Conservation (phyloP, 2,888 invertebrate species). For the Punctoribates punctum region DNA sequence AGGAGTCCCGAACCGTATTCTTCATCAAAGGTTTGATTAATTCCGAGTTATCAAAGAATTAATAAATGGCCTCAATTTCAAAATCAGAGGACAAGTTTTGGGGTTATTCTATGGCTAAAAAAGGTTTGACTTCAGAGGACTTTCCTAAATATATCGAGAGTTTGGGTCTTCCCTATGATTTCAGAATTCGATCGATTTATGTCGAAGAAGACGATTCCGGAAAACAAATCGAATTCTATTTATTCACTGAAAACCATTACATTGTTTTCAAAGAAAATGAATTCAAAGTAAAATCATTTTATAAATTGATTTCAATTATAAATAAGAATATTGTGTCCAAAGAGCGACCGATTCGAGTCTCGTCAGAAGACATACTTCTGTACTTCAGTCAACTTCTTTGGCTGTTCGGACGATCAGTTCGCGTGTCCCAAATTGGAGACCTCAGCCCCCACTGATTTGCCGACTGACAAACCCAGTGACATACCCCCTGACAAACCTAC, state of each 20-base stretch:
- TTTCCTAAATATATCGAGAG: background rate
- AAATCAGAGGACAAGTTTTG: background rate
- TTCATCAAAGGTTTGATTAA: slow-evolving; percentile 1
- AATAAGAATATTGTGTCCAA: background rate
- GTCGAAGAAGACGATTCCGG: background rate
- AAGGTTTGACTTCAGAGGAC: background rate
- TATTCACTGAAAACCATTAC: slow-evolving; percentile 8
- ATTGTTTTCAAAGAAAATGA: background rate
- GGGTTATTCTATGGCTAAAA: background rate
- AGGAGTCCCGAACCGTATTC: background rate
- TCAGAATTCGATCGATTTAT: background rate
- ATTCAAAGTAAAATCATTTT: background rate
- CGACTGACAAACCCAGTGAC: too few relatives aligned
- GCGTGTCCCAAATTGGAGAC: background rate
- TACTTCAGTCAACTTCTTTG: slow-evolving; percentile 1
- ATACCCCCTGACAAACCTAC: background rate
- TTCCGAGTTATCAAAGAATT: background rate
- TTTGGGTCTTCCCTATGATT: slow-evolving; percentile 5
- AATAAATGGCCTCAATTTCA: background rate
- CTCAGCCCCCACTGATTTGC: too few relatives aligned
- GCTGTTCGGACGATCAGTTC: background rate
- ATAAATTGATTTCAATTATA: background rate
- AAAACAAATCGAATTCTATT: slow-evolving; percentile 5
- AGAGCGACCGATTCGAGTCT: background rate
- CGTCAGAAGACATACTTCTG: background rate